Percentiles rank a stretch among this genome's conserved stretches.
These are phyloP conservation scores for Luidia sarsii DNA, from an alignment of 53 echinoderm and acorn worm species.

Conservation along the genomic window DNA sequence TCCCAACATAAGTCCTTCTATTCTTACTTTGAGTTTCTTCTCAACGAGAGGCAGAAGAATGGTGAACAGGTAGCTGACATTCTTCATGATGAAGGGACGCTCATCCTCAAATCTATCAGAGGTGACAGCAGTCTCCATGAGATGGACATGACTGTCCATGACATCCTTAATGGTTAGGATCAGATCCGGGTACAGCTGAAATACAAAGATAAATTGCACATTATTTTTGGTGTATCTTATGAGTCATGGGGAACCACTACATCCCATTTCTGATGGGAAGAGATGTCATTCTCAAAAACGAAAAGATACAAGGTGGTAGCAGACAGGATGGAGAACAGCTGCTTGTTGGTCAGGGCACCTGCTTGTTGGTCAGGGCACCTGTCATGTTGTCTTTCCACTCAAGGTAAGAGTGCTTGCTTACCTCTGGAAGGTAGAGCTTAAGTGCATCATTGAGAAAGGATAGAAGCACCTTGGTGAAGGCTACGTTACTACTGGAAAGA, in stretches of 20 bases:
- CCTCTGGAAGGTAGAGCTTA: slow-evolving; percentile 87
- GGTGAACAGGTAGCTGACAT: slow-evolving; percentile 82
- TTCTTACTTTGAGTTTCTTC: slow-evolving; percentile 76
- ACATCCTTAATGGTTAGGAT: slow-evolving; percentile 77
- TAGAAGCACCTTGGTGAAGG: slow-evolving; percentile 84
- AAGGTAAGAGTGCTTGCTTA: slow-evolving; percentile 29
- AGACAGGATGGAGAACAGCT: too few relatives aligned
- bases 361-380: too few relatives aligned
- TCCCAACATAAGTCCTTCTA: neutral
- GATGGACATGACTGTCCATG: slow-evolving; percentile 78
- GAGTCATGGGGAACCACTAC: too few relatives aligned
- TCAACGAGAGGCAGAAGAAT: slow-evolving; percentile 80
- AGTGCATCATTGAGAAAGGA: slow-evolving; percentile 83
- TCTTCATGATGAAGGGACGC: slow-evolving; percentile 85
- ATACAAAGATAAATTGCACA: too few relatives aligned
- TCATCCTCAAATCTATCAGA: slow-evolving; percentile 84
- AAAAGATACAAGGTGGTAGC: too few relatives aligned
- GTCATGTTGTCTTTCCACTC: neutral
- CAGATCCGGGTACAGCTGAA: slow-evolving; percentile 82
- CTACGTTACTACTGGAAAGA: slow-evolving; percentile 83
- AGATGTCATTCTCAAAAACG: neutral
- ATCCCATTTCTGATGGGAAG: too few relatives aligned
- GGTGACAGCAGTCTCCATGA: slow-evolving; percentile 79
- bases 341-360: too few relatives aligned
- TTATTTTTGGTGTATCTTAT: too few relatives aligned